Base-by-base conservation (phyloP, 2,888 invertebrate genomes). In the Agonopterix arenella region DNA sequence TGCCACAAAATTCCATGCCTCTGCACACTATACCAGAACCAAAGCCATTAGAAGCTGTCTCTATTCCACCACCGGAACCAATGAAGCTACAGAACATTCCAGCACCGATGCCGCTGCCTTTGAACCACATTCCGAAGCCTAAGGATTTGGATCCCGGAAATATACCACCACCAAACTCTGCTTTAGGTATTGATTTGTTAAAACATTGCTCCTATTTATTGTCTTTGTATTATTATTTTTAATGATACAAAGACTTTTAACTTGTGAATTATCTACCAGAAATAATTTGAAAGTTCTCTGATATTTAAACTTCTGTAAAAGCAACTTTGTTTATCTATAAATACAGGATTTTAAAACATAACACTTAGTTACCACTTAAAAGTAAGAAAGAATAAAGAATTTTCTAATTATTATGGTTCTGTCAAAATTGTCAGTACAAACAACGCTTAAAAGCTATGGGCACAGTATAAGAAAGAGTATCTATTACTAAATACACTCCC, bases 1-100 rank as follows among this genome's bases (percentile, higher is more conserved):
- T 67, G 55, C 52, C 67, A 11, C 70, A 71, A 18, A 73, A 65
- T 50, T 52, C 64, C 7, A 60, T 68, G 54, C 52, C 67, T 0
- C 55, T 64, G 43, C 64, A 61, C 46, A 55, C 60, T 38, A 63
- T 66, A 44, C 57, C 75, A 36, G 77, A 79, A 36, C 60, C 66
- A 8, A 76, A 76, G 48, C 55, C 68, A 2, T 53, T 72, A 54
- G 74, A 77, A 28, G 46, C 59, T 52, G 52, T 51, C 5, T 64
- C 61, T 18, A 67, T 78, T 50, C 76, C 73, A 13, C 73, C 73
- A 8, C 73, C 78, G 28, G 69, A 92, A 57, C 66, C 71, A 1
- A 79, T 92, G 69, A 92, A 92, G 63, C 82, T 91, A 11, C 91
- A 92, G 64, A 91, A 91, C 54, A 92, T 92, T 63, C 92, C 92